Evolutionary conservation across 2,113 vertebrate genomes (phyloP), one percentile per base, ranked within the genome.

Genomic region (Fregetta grallaria): DNA sequence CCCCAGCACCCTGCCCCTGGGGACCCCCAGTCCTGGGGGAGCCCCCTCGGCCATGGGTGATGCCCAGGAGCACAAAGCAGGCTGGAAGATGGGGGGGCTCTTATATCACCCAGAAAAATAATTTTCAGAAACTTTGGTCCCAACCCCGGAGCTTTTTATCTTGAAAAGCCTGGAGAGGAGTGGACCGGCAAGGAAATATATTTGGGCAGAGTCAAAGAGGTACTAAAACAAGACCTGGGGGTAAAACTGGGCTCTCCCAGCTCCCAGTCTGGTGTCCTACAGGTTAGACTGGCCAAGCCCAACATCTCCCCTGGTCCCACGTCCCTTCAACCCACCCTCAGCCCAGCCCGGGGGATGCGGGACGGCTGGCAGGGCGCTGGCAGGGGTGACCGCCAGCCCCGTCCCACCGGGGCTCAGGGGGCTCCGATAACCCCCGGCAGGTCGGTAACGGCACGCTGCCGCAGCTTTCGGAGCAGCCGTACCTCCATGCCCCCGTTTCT

Each of bases 371-470:
- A 40, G 38, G 61, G 50, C 0, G 11, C n/a, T 36, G 86, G 77
- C 36, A 42, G 45, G 30, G 67, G 19, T 9, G 58, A 17, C 62
- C 49, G 17, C 26, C 26, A 29, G 5, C 50, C 38, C 26, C 1
- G 1, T 65, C 49, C 61, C 84, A 3, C 36, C 1, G 0, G 52
- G 32, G 17, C 25, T 22, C 14, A 0, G 36, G 21, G 22, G 27
- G 62, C 22, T 65, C 65, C 3, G 3, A 3, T 8, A 40, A 30
- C 21, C 45, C 81, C 36, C 3, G 2, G 16, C 30, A 11, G 14
- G 18, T 17, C 1, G 1, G 26, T 53, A 25, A 11, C 0, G 3
- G 8, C 10, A 4, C 18, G 0, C 50, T 14, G 66, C 44, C 4
- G 2, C 20, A 23, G 50, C 4, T 58, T 72, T 40, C 1, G 19